Conservation (phyloP, 1,140 invertebrate species). For the Holcopasites calliopsidis region DNA sequence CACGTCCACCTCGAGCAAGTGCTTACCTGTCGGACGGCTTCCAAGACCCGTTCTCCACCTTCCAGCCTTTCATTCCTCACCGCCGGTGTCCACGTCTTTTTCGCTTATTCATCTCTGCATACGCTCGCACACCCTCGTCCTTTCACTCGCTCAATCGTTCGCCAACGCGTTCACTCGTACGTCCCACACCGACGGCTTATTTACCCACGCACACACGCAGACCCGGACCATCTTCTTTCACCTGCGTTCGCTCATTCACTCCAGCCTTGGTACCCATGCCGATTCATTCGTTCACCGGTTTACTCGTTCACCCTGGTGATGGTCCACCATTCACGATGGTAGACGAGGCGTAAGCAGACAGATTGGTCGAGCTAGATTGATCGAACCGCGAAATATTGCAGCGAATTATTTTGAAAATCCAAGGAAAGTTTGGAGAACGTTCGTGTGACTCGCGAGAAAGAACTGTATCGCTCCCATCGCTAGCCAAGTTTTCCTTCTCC, state of each 20-base stretch:
- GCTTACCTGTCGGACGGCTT: constrained; percentile 49
- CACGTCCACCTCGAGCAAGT: constrained; percentile 55
- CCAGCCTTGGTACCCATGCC: no score
- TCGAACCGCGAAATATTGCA: no score
- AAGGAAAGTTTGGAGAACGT: no score
- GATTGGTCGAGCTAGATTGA: no score
- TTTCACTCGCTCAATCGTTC: constrained; percentile 28
- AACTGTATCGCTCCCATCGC: no score
- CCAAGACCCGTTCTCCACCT: constrained; percentile 61
- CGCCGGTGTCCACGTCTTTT: neutral
- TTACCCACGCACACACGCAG: constrained; percentile 9
- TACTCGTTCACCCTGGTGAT: no score
- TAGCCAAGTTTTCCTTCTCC: no score
- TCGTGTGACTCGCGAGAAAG: no score
- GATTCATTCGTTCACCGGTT: neutral
- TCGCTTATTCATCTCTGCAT: constrained; percentile 29
- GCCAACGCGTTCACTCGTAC: constrained; percentile 21
- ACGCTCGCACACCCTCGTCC: neutral
- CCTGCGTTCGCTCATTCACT: neutral
- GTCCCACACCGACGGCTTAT: constrained; percentile 2
- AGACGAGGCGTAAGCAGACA: no score
- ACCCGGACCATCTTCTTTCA: neutral
- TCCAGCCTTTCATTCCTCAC: neutral
- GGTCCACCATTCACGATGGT: no score
- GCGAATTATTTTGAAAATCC: no score